A percentile compares a stretch with the other conserved stretches of the same genome.
Evolutionary conservation across 2,113 vertebrate genomes (phyloP).

Genomic region (Pachycephala philippinensis): DNA sequence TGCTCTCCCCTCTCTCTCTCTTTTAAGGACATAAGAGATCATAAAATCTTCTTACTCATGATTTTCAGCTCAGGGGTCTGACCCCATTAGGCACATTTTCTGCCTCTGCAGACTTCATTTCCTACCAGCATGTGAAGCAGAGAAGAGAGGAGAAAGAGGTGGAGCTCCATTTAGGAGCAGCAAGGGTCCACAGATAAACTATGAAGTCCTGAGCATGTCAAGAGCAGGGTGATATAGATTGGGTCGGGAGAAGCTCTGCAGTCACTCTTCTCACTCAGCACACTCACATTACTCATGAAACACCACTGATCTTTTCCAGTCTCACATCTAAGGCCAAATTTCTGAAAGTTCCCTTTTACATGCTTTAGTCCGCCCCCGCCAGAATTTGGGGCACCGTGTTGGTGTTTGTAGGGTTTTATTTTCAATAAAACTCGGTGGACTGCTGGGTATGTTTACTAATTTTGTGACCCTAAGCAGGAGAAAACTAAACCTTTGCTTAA

Average conservation of each 20-base stretch:
- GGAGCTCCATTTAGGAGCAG: neutral
- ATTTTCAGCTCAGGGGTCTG: neutral
- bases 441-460: neutral
- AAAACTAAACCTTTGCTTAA: neutral
- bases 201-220: neutral
- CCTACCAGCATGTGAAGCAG: neutral
- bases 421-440: neutral
- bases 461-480: neutral
- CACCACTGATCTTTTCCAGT: neutral
- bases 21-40: neutral
- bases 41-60: neutral
- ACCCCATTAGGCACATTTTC: neutral
- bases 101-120: neutral
- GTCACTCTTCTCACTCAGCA: neutral
- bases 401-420: neutral
- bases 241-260: neutral
- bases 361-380: neutral
- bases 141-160: neutral
- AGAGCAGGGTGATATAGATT: rapidly evolving
- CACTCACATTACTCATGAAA: neutral
- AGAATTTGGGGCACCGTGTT: rapidly evolving
- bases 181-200: neutral
- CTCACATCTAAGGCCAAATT: neutral
- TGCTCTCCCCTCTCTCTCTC: neutral
- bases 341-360: neutral